Conservation (phyloP, 2,113 vertebrate genomes). For the Passer domesticus region DNA sequence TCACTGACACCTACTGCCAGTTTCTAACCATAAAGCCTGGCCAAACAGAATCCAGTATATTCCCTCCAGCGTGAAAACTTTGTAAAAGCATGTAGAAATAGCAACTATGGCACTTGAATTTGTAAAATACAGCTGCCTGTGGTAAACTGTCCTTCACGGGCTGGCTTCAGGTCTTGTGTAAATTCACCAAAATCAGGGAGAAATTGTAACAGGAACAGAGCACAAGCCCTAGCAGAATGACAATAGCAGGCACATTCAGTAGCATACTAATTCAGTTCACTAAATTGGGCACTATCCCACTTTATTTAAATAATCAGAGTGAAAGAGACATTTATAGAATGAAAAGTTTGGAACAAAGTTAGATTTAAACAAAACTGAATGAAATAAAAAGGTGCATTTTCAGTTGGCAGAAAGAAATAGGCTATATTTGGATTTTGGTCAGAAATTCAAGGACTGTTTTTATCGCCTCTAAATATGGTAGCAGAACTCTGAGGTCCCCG, state of each 20-base stretch:
- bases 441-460: conserved; percentile 58
- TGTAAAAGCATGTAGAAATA: not conserved
- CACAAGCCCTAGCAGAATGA: not conserved
- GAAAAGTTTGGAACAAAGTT: conserved; percentile 55
- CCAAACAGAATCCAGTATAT: not conserved
- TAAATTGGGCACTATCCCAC: not conserved
- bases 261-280: conserved; percentile 16
- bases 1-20: not conserved
- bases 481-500: conserved; percentile 52
- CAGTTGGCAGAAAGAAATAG: conserved; percentile 35
- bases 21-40: not conserved
- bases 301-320: conserved; percentile 50
- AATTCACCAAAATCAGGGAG: not conserved
- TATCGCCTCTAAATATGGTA: conserved; percentile 58
- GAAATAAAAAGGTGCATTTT: conserved; percentile 64
- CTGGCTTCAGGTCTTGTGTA: not conserved
- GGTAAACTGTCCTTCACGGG: not conserved
- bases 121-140: not conserved
- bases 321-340: conserved; percentile 51
- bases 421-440: conserved; percentile 64
- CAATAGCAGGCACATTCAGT: not conserved
- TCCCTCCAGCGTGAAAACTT: not conserved
- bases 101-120: not conserved
- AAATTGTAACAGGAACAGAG: not conserved
- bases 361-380: conserved; percentile 25